These are phyloP conservation scores for Whitmania pigra DNA, from an alignment of 1,140 invertebrate genomes.

Conservation along the genomic window DNA sequence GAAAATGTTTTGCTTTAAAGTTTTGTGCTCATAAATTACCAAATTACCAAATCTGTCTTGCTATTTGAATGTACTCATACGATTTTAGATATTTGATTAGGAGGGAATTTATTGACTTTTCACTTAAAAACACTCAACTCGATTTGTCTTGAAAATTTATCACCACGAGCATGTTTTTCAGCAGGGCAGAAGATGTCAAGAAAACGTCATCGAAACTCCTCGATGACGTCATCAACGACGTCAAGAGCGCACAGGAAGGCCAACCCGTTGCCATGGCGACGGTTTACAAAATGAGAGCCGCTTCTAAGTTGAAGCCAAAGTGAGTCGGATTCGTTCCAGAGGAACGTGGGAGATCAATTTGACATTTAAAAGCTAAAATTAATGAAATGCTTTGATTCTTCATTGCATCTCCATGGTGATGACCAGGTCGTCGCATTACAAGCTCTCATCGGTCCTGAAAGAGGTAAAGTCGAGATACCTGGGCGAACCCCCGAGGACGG, in stretches of 20 bases:
- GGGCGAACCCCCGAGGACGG: background rate
- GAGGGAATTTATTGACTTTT: too few relatives aligned
- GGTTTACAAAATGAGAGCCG: background rate
- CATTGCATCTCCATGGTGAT: too few relatives aligned
- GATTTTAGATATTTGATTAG: too few relatives aligned
- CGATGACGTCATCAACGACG: conserved; percentile 2
- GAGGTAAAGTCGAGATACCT: background rate
- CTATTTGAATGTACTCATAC: too few relatives aligned
- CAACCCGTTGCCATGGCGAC: background rate
- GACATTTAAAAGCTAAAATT: background rate
- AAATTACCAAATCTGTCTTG: too few relatives aligned
- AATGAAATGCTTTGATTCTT: background rate
- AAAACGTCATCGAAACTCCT: too few relatives aligned
- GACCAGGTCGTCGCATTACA: background rate
- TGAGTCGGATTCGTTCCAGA: background rate
- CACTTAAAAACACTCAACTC: too few relatives aligned
- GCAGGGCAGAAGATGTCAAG: too few relatives aligned
- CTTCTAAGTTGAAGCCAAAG: background rate
- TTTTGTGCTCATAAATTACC: too few relatives aligned
- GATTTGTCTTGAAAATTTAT: too few relatives aligned
- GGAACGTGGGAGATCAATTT: background rate
- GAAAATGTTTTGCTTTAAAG: too few relatives aligned
- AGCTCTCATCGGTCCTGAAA: background rate
- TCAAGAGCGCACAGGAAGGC: background rate
- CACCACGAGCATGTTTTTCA: too few relatives aligned